Evolutionary conservation across 1,140 invertebrate species (phyloP).

Genomic region (Zeugodacus cucurbitae): DNA sequence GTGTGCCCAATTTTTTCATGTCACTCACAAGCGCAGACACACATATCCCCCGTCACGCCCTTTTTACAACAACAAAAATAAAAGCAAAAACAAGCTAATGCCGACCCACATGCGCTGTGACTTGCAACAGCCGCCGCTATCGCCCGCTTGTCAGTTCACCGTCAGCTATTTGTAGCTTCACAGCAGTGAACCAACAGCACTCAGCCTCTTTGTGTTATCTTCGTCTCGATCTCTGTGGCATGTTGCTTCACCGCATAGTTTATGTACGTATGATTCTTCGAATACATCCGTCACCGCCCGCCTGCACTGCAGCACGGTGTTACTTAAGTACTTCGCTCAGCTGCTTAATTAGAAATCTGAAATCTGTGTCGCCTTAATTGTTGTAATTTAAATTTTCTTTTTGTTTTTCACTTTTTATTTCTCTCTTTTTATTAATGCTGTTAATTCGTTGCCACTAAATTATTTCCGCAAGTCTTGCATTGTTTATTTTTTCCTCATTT

Average conservation of each 20-base stretch:
- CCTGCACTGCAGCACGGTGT: not conserved
- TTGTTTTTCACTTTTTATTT: not conserved
- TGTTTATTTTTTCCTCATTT: conserved; percentile 1
- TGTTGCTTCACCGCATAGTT: not conserved
- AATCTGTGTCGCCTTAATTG: conserved; percentile 38
- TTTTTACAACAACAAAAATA: not conserved
- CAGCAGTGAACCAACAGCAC: not conserved
- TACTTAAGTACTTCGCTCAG: not conserved
- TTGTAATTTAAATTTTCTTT: not conserved
- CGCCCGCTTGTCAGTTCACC: not conserved
- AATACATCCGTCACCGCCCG: not conserved
- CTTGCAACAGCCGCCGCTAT: not conserved
- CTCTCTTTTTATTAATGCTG: not conserved
- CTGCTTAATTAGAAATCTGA: conserved; percentile 7
- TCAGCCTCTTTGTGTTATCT: conserved; percentile 4
- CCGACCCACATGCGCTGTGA: not conserved
- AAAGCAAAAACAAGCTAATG: not conserved
- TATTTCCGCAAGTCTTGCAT: not conserved
- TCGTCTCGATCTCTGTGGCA: not conserved
- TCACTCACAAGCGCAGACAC: not conserved
- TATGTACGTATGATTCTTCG: not conserved
- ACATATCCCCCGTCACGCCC: not conserved
- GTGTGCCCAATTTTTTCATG: not conserved
- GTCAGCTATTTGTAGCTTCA: conserved; percentile 13
- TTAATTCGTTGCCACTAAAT: not conserved